Base-by-base conservation (phyloP, 1,140 invertebrate genomes). In the Ostrea edulis region DNA sequence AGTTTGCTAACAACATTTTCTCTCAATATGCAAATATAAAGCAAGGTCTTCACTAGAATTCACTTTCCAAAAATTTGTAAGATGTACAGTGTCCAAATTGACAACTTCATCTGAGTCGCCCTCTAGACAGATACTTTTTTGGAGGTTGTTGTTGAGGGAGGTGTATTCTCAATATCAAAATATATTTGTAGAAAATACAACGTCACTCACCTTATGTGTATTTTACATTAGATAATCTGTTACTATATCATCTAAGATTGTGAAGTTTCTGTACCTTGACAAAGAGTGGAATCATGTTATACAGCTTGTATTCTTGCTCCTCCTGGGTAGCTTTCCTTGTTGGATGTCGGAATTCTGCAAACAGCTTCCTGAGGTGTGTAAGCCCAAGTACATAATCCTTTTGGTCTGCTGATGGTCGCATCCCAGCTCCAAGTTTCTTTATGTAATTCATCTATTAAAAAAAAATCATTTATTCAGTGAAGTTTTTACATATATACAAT, bases 231-330 rank as follows among this genome's bases (percentile, higher is more conserved):
- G 12, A 12, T 14, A 62, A 58, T 20, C 12, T 62, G 55, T 20
- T 62, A 20, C 14, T 62, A 17, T 62, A 62, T 62, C 12, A 62
- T 62, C 3, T 62, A 62, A 4, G n/a, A 20, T n/a, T 62, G 55
- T 62, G 55, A 62, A 62, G 55, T n/a, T n/a, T n/a, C 55, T 20
- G 17, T 96, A 99, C 98, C 96, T 99, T 99, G 95, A 98, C 99
- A 95, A 99, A 99, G 12, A 99, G 96, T 68, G 99, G 99, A 92
- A 99, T 96, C 98, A 99, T 99, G 95, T 98, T 99, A 95, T 99
- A 99, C 0, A 99, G 96, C 95, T 99, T 98, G 93, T 97, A 97
- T 95, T 99, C 98, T 89, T 97, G 97, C 95, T 99, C 98, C 53
- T 93, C 92, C 62, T 93, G 92, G 9, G 93, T 93, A 17, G 91